Base-by-base conservation (phyloP, 2,888 invertebrate genomes). In the Clostera curtula region DNA sequence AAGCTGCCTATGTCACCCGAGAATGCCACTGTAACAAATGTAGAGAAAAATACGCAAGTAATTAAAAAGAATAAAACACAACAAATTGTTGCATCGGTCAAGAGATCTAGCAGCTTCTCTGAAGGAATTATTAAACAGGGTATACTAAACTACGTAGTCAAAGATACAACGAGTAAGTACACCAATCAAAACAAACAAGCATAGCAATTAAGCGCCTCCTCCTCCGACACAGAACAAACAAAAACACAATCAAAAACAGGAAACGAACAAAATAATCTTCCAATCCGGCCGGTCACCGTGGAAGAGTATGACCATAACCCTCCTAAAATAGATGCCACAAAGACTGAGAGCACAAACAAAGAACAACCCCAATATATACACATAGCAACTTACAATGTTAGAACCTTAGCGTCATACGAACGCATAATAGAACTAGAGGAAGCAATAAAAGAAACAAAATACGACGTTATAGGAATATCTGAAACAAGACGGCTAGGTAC, bases 211-310 rank as follows among this genome's bases (percentile, higher is more conserved):
- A 18, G 5, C 18, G n/a, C 18, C 18, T 18, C 18, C 6, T 6
- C 6, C 6, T 6, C 6, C 6, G 4, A 15, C 15, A 15, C 15
- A 15, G 15, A 15, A 21, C n/a, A 16, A 7, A 16, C 3, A 3
- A 27, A n/a, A 7, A 6, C 3, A 10, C 10, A 27, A 21, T 6
- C 3, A 27, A 12, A 10, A 21, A 12, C 14, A 21, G 8, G 5
- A 20, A 12, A 15, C 25, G n/a, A n/a, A n/a, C n/a, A n/a, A n/a
- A n/a, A n/a, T n/a, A n/a, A 27, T 31, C 22, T 24, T 25, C 35
- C 35, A 35, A 35, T 27, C 35, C 27, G 35, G 35, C 24, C 18
- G 35, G 35, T 31, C 28, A 12, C 34, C 27, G 34, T 16, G 31
- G 36, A 29, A 26, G 29, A 33, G 6, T 19, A 22, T 3, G 36